A percentile compares a stretch with the other conserved stretches of the same genome.
These are phyloP conservation scores for Corvus cornix DNA, from an alignment of 2,113 vertebrate species.

Conservation along the genomic window DNA sequence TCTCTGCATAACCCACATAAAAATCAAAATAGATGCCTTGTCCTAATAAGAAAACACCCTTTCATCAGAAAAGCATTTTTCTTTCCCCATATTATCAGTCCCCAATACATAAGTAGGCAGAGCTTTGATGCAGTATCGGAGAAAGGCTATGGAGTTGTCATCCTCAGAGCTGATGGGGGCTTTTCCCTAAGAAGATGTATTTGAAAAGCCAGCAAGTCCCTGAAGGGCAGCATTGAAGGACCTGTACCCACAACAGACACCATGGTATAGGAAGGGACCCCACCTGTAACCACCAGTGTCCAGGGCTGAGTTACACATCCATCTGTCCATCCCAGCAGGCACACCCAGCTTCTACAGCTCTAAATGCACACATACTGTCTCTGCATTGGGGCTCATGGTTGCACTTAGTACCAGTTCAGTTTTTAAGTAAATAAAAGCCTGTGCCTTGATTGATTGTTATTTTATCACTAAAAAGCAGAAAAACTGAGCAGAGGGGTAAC, in stretches of 20 bases:
- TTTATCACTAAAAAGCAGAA: neutral
- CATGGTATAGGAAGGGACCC: neutral
- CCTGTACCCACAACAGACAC: neutral
- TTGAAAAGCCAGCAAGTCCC: neutral
- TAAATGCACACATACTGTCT: neutral
- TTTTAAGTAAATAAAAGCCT: neutral
- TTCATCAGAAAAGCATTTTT: neutral
- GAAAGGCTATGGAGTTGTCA: neutral
- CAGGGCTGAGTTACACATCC: neutral
- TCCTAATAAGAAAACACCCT: neutral
- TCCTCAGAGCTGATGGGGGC: neutral
- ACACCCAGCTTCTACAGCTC: neutral
- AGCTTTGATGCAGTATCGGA: neutral
- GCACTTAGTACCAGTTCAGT: neutral
- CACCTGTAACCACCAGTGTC: neutral
- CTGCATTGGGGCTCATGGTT: neutral
- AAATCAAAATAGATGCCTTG: neutral
- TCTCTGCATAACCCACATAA: neutral
- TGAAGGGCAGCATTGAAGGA: neutral
- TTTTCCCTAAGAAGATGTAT: neutral
- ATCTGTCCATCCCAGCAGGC: neutral
- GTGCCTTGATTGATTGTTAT: neutral
- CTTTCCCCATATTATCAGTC: neutral
- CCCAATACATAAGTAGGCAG: fast-evolving
- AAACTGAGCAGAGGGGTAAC: neutral